A percentile compares a stretch with the other conserved stretches of the same genome.
Evolutionary conservation across 2,797 vertebrate genomes (phyloP).

Genomic region (Todus mexicanus): DNA sequence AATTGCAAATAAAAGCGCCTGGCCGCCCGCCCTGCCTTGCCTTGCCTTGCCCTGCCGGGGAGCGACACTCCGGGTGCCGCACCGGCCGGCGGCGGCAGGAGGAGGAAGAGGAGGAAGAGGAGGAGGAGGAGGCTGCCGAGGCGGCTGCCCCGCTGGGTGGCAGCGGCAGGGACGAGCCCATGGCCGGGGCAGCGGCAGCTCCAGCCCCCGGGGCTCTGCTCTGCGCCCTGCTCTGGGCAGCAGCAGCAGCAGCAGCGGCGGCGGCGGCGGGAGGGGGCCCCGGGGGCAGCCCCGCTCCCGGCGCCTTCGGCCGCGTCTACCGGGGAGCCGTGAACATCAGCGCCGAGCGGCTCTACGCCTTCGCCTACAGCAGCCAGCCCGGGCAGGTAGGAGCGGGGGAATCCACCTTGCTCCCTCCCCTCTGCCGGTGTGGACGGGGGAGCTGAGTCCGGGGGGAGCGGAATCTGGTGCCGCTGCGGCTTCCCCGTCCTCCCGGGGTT

Average conservation of each 20-base stretch:
- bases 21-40: not conserved
- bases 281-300: not conserved
- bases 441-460: too few species aligned
- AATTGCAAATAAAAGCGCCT: not conserved
- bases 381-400: constrained; percentile 72
- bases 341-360: constrained; percentile 73
- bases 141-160: not conserved
- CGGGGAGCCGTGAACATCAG: constrained; percentile 67
- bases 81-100: not conserved
- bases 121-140: too few species aligned
- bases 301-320: constrained; percentile 70
- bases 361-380: constrained; percentile 72
- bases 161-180: not conserved
- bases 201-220: not conserved
- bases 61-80: not conserved
- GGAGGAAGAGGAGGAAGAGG: too few species aligned
- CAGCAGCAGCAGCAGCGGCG: not conserved
- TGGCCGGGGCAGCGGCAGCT: not conserved
- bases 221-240: not conserved
- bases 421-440: not conserved
- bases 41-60: not conserved
- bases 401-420: not conserved
- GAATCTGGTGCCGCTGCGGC: not conserved
- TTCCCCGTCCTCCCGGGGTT: not conserved
- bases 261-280: not conserved